Evolutionary conservation across 2,113 vertebrate species (phyloP).

Genomic region (Ictalurus punctatus): DNA sequence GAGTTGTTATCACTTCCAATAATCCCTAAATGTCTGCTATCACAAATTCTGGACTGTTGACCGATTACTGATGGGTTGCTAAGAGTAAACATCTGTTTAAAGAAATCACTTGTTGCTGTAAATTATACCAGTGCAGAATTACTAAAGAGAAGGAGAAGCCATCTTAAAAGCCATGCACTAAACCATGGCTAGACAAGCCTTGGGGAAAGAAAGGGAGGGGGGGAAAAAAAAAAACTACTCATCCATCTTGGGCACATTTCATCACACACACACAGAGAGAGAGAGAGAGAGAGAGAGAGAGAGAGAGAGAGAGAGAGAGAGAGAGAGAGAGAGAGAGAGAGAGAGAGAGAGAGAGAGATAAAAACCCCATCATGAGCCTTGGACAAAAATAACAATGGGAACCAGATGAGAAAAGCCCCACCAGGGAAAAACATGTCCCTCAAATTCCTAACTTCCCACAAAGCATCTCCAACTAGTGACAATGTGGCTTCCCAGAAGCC

Average conservation of each 20-base stretch:
- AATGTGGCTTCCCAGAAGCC: constrained; percentile 62
- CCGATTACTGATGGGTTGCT: neutral
- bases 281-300: constrained; percentile 33
- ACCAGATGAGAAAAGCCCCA: constrained; percentile 67
- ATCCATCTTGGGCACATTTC: constrained; percentile 64
- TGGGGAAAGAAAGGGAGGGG: constrained; percentile 8
- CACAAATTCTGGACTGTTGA: neutral
- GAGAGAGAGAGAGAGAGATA: constrained; percentile 31
- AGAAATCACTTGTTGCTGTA: neutral
- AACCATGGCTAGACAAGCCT: neutral
- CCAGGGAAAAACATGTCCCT: constrained; percentile 58
- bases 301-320: constrained; percentile 20
- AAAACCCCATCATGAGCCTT: constrained; percentile 58
- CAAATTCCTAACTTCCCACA: constrained; percentile 66
- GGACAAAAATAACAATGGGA: constrained; percentile 70
- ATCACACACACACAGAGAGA: constrained; percentile 12
- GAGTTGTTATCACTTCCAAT: neutral
- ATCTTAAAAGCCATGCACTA: constrained; percentile 23
- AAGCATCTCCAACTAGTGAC: constrained; percentile 71
- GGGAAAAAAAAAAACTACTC: constrained; percentile 9
- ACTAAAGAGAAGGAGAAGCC: neutral
- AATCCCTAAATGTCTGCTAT: neutral
- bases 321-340: constrained; percentile 21
- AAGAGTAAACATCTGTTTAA: neutral
- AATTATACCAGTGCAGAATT: neutral